Conservation (phyloP, 2,797 vertebrate genomes). For the Triplophysa bombifrons region DNA sequence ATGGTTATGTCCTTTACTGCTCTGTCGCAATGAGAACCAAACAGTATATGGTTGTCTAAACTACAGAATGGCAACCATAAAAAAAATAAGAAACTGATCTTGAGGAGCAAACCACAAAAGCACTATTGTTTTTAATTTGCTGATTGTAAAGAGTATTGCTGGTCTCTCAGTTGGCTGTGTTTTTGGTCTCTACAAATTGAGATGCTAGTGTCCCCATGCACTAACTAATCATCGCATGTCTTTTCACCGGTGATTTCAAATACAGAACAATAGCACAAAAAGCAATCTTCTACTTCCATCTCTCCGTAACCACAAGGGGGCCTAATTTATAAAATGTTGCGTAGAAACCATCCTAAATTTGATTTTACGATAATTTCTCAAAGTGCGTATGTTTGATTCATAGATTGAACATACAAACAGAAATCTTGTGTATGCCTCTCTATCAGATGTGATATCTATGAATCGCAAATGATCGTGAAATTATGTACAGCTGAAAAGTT, state of each 20-base stretch:
- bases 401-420: too few species aligned
- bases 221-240: not conserved
- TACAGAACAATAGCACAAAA: not conserved
- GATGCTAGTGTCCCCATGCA: not conserved
- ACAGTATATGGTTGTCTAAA: constrained; percentile 17
- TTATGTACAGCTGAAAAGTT: too few species aligned
- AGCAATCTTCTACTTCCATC: not conserved
- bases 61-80: constrained; percentile 15
- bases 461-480: too few species aligned
- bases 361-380: too few species aligned
- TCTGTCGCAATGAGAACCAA: constrained; percentile 20
- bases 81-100: constrained; percentile 17
- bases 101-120: constrained; percentile 16
- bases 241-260: not conserved
- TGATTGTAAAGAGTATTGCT: not conserved
- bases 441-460: too few species aligned
- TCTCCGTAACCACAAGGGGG: not conserved
- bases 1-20: not conserved
- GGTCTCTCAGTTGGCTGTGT: not conserved
- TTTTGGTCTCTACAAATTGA: too few species aligned
- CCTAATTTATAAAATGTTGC: too few species aligned
- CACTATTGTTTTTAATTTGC: constrained; percentile 24
- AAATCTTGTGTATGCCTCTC: too few species aligned
- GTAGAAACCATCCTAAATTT: too few species aligned
- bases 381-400: too few species aligned